Evolutionary conservation across 1,140 invertebrate genomes (phyloP).

Genomic region (Penaeus vannamei): DNA sequence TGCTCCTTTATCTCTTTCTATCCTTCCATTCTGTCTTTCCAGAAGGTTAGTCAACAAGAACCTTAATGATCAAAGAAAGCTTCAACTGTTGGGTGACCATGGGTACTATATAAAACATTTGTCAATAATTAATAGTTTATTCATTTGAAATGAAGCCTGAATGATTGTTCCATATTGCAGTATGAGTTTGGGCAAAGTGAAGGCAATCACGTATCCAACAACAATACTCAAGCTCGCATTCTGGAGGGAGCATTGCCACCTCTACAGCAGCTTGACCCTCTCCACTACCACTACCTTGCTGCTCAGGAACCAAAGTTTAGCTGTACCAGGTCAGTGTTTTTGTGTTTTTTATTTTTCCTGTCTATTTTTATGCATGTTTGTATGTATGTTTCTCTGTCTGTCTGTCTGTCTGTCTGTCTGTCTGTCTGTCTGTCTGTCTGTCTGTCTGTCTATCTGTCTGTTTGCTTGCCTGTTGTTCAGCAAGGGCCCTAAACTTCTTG

Average conservation of each 20-base stretch:
- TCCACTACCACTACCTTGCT: slow-evolving; percentile 57
- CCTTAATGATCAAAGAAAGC: not conserved
- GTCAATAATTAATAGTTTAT: not conserved
- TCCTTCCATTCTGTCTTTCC: not conserved
- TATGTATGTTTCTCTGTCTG: no score
- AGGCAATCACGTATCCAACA: slow-evolving; percentile 17
- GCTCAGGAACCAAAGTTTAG: slow-evolving; percentile 52
- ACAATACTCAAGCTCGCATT: slow-evolving; percentile 41
- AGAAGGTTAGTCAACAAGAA: not conserved
- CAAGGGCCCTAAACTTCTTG: not conserved
- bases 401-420: no score
- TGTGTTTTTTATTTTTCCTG: not conserved
- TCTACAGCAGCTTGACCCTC: slow-evolving; percentile 46
- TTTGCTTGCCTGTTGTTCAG: not conserved
- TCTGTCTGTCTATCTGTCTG: no score
- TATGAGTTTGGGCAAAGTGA: slow-evolving; percentile 59
- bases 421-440: no score
- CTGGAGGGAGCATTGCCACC: slow-evolving; percentile 58
- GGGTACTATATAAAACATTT: no score
- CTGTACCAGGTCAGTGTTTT: slow-evolving; percentile 50
- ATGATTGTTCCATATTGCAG: not conserved
- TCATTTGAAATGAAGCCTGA: not conserved
- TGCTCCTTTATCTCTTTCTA: no score
- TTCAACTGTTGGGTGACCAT: no score
- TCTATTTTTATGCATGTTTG: no score